phyloP scores from a whole-genome alignment of 2,113 vertebrate species.

The Rhea americana region DNA sequence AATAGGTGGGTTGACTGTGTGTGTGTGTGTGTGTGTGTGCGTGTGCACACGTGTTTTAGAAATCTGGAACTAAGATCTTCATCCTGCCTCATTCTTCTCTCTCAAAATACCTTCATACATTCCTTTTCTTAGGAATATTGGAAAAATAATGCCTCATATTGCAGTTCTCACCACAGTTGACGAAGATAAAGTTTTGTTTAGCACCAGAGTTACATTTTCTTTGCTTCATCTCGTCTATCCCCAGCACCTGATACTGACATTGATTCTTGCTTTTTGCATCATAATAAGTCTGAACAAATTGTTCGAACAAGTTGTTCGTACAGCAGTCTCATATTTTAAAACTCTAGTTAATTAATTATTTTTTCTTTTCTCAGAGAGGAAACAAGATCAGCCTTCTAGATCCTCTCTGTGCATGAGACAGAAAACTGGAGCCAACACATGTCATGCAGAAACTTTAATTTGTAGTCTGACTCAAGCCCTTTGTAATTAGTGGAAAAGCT shows the following conservation, averaged over 20 bases:
- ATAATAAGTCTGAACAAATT: not conserved
- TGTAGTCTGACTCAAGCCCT: not conserved
- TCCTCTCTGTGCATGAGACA: not conserved
- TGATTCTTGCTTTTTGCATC: not conserved
- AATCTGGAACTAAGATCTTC: not conserved
- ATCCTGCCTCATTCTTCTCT: not conserved
- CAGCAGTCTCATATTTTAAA: not conserved
- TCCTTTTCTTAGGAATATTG: not conserved
- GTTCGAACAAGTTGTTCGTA: not conserved
- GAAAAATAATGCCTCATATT: not conserved
- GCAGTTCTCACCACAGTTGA: not conserved
- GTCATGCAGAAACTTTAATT: not conserved
- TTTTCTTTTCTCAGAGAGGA: not conserved
- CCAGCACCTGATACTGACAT: not conserved
- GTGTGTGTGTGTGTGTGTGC: fast-evolving
- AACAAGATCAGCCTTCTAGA: not conserved
- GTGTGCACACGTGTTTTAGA: not conserved
- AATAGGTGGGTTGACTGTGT: not conserved
- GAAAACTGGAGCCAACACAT: not conserved
- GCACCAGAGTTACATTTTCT: not conserved
- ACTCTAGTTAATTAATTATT: not conserved
- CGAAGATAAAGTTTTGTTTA: not conserved
- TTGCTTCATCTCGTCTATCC: not conserved
- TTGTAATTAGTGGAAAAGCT: not conserved
- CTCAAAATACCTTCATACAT: not conserved